Evolutionary conservation across 2,888 invertebrate species (phyloP).

Genomic region (Argyresthia albistria): DNA sequence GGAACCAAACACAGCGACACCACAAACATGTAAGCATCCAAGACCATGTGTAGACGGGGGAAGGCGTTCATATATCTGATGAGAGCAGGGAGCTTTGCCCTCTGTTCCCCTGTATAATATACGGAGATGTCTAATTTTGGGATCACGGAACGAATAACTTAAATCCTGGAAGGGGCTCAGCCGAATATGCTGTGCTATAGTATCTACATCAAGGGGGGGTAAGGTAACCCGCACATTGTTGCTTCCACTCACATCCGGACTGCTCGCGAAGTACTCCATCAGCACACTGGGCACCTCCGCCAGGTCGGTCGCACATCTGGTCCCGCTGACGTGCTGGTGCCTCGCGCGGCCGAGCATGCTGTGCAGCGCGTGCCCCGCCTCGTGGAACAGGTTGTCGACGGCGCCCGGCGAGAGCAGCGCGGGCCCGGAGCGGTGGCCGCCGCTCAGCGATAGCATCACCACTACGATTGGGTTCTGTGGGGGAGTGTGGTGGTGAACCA

Average conservation of each 20-base stretch:
- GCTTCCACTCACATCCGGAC: slow-evolving; percentile 77
- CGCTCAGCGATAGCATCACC: slow-evolving; percentile 89
- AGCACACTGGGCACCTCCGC: slow-evolving; percentile 99
- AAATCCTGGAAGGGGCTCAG: no score
- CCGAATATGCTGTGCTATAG: no score
- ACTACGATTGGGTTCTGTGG: slow-evolving; percentile 89
- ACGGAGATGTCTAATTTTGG: no score
- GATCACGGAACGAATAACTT: no score
- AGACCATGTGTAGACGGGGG: no score
- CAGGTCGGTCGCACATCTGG: slow-evolving; percentile 96
- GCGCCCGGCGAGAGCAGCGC: slow-evolving; percentile 86
- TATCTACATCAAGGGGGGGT: neutral
- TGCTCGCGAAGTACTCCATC: slow-evolving; percentile 97
- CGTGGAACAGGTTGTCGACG: slow-evolving; percentile 98
- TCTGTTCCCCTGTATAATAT: no score
- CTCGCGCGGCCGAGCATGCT: slow-evolving; percentile 96
- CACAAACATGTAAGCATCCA: no score
- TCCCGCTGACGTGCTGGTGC: slow-evolving; percentile 98
- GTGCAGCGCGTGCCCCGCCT: slow-evolving; percentile 99
- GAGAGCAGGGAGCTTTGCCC: no score
- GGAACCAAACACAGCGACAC: no score
- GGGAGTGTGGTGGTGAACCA: no score
- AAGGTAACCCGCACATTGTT: neutral
- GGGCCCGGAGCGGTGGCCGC: slow-evolving; percentile 79
- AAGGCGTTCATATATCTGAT: no score